A percentile compares a stretch with the other conserved stretches of the same genome.
Conservation (phyloP, 92 coral and sea anemone genomes). For the Parazoanthus atlanticus region DNA sequence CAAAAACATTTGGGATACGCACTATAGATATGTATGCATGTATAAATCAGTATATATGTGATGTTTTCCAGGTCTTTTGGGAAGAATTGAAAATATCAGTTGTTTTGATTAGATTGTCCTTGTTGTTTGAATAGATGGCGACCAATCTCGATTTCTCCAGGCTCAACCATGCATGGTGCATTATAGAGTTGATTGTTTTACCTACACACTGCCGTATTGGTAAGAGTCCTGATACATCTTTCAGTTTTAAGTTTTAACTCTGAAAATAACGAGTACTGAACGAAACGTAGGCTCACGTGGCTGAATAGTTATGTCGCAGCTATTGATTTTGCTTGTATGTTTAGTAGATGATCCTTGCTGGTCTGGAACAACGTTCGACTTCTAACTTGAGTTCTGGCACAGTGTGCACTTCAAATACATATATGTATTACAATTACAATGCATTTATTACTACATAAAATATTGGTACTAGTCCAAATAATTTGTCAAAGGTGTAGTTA, state of each 20-base stretch:
- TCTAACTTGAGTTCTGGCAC: not conserved
- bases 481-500: not conserved
- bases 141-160: not conserved
- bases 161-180: not conserved
- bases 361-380: not conserved
- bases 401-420: not conserved
- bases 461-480: not conserved
- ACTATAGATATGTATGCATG: too few relatives aligned
- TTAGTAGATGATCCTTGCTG: not conserved
- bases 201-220: not conserved
- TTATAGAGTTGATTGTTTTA: not conserved
- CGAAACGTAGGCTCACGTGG: not conserved
- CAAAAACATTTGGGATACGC: not conserved
- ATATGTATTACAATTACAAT: too few relatives aligned
- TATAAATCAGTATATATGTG: too few relatives aligned
- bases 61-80: not conserved
- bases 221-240: not conserved
- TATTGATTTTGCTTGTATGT: not conserved
- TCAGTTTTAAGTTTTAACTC: not conserved
- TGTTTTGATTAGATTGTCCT: not conserved
- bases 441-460: not conserved
- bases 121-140: not conserved
- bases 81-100: too few relatives aligned
- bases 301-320: not conserved
- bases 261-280: not conserved